phyloP scores from a whole-genome alignment of 2,888 invertebrate species.

The Agonopterix arenella region DNA sequence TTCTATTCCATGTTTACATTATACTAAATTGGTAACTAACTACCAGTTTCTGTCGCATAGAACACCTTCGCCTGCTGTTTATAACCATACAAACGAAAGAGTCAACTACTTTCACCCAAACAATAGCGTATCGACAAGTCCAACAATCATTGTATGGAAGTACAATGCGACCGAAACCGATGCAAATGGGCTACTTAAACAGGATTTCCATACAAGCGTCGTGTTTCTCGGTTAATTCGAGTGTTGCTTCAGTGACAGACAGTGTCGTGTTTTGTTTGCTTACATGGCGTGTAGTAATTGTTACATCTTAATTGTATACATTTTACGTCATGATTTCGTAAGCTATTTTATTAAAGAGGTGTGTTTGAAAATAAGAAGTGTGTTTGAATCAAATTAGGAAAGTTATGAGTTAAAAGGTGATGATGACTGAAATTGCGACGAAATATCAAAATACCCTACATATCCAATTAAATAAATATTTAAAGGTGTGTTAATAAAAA shows the following conservation, averaged over 20 bases:
- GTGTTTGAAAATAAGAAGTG: too few relatives aligned
- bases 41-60: background rate
- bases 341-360: too few relatives aligned
- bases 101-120: constrained; percentile 6
- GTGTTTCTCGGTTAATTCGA: background rate
- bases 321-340: background rate
- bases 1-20: too few relatives aligned
- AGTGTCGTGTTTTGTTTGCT: background rate
- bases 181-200: constrained; percentile 6
- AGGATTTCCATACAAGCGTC: constrained; percentile 2
- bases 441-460: too few relatives aligned
- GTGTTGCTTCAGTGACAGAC: constrained; percentile 1
- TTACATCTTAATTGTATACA: constrained; percentile 1
- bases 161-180: constrained; percentile 10
- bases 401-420: too few relatives aligned
- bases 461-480: too few relatives aligned
- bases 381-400: too few relatives aligned
- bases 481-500: too few relatives aligned
- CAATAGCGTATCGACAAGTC: constrained; percentile 28
- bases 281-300: constrained; percentile 1
- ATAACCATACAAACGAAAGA: background rate
- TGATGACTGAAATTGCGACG: too few relatives aligned
- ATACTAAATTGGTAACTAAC: background rate
- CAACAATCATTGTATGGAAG: constrained; percentile 31
- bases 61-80: background rate